These are phyloP conservation scores for Lysandra bellargus DNA, from an alignment of 2,888 invertebrate genomes.

Conservation along the genomic window DNA sequence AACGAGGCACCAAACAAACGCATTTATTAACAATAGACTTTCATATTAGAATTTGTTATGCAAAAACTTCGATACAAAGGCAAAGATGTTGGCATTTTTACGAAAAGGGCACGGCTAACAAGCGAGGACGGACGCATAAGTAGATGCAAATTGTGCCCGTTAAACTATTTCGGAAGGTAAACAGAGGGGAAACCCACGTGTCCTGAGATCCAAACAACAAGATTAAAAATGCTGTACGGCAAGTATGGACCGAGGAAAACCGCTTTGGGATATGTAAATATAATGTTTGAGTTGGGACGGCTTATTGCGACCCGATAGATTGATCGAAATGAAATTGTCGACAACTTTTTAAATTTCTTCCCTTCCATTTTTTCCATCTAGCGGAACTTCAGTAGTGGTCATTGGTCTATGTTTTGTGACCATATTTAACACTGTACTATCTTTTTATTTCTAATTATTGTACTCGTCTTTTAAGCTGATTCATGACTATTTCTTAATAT, in stretches of 20 bases:
- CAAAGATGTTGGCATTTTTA: constrained; percentile 38
- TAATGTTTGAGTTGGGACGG: constrained; percentile 74
- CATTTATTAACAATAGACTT: constrained; percentile 25
- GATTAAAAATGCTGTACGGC: constrained; percentile 80
- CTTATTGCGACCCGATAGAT: constrained; percentile 48
- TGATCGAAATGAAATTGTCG: constrained; percentile 34
- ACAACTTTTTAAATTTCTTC: constrained; percentile 21
- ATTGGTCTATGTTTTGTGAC: neutral
- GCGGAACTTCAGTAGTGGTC: neutral
- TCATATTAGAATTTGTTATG: constrained; percentile 30
- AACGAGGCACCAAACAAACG: constrained; percentile 10
- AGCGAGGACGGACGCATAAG: constrained; percentile 76
- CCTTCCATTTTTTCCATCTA: neutral
- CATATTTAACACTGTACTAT: no score
- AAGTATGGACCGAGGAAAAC: constrained; percentile 69
- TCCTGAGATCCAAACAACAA: constrained; percentile 61
- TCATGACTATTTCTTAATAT: no score
- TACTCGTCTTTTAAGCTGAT: neutral
- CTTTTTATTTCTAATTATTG: neutral
- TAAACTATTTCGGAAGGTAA: constrained; percentile 81
- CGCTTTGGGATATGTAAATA: constrained; percentile 78
- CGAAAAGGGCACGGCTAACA: constrained; percentile 69
- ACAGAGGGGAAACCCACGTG: constrained; percentile 74
- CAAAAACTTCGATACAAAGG: constrained; percentile 33
- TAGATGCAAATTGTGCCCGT: constrained; percentile 80